Base-by-base conservation (phyloP, 1,140 invertebrate genomes). In the Drosophila littoralis region DNA sequence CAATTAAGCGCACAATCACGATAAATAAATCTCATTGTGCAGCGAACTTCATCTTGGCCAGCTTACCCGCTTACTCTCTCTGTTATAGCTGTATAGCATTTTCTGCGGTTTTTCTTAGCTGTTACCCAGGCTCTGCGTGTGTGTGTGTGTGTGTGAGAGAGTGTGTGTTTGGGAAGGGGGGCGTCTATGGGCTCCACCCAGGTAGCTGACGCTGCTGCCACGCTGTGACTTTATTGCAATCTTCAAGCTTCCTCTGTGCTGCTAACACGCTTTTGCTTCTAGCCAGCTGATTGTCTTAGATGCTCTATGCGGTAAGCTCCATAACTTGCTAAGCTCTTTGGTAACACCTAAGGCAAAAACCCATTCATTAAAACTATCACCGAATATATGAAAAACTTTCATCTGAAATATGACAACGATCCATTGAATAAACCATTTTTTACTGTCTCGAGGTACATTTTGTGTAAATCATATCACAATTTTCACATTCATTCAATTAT, bases 11-110 rank as follows among this genome's bases (percentile, higher is more conserved):
- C 73, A 84, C 84, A 89, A 88, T 89, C 84, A 80, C 84, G 84
- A 80, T 84, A 89, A 84, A 89, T 88, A 88, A 88, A 89, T 88
- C 83, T 89, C 84, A 84, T 89, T 86, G 83, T 84, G 79, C 71
- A 79, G 65, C 76, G 72, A 83, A 68, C 70, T 85, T 70, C 68
- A 77, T 80, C 59, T 61, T 60, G 46, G 36, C 64, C 36, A 68
- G 32, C 33, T 63, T n/a, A 12, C 51, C 40, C 51, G n/a, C 12
- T 40, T 42, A 22, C 42, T 12, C 32, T 22, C 6, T 43, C 32
- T 40, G 22, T 22, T 22, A 40, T 45, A 36, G 13, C 35, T 72
- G 78, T 81, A 66, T 75, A 77, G 74, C 72, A 65, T 73, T 78
- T 78, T 81, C 8, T 81, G 78, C 78, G 78, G 78, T 80, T 81